Conservation (phyloP, 2,888 invertebrate species). For the Ophioninae sp. region DNA sequence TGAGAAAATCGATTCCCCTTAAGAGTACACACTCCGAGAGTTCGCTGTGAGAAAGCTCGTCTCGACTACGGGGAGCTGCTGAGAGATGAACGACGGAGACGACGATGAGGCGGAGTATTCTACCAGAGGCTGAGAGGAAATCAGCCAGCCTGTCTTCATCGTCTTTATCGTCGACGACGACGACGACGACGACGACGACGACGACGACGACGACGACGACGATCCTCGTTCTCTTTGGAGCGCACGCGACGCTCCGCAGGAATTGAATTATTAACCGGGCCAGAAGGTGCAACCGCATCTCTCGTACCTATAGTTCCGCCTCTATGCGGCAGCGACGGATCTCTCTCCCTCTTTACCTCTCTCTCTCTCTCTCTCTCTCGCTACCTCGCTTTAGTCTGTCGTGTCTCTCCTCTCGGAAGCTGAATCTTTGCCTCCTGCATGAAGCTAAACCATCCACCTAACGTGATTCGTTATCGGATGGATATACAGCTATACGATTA, state of each 20-base stretch:
- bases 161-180: constrained; percentile 37
- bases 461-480: constrained; percentile 64
- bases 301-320: constrained; percentile 54
- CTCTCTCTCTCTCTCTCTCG: constrained; percentile 9
- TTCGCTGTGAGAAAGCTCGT: constrained; percentile 46
- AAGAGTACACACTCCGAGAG: constrained; percentile 69
- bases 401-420: constrained; percentile 31
- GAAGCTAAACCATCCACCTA: constrained; percentile 59
- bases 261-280: constrained; percentile 80
- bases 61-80: constrained; percentile 46
- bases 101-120: constrained; percentile 50
- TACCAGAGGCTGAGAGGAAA: constrained; percentile 46
- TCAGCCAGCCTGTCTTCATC: constrained; percentile 48
- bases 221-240: constrained; percentile 60
- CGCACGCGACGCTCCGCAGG: constrained; percentile 71
- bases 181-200: constrained; percentile 10
- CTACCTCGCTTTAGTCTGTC: constrained; percentile 24
- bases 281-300: constrained; percentile 78
- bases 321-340: background rate
- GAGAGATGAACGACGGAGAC: constrained; percentile 56
- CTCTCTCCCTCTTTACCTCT: constrained; percentile 31
- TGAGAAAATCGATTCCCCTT: constrained; percentile 80
- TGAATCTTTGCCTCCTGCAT: constrained; percentile 34
- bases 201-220: constrained; percentile 23
- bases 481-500: constrained; percentile 49